Evolutionary conservation across 2,797 vertebrate genomes (phyloP).

Genomic region (Phataginus tricuspis): DNA sequence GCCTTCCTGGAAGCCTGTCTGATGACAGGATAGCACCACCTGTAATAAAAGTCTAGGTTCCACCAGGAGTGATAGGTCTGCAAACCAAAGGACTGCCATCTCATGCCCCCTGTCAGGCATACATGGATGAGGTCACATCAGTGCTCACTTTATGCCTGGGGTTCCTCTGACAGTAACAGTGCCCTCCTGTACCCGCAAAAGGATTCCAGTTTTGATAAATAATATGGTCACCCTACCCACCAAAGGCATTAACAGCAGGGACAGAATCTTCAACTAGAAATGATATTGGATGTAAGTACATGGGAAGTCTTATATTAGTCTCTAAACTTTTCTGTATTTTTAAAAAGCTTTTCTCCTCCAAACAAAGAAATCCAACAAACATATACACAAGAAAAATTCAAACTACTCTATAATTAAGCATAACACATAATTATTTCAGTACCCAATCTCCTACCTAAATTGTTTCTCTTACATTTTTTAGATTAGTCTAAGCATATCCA

Average conservation of each 20-base stretch:
- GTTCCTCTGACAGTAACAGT: slow-evolving; percentile 12
- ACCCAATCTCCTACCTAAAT: slow-evolving; percentile 60
- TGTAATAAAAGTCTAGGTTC: background rate
- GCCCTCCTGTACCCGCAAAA: background rate
- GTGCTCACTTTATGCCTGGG: background rate
- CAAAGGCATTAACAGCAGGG: background rate
- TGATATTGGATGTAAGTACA: background rate
- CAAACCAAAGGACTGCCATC: slow-evolving; percentile 1
- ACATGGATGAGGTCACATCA: slow-evolving; percentile 15
- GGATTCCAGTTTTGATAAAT: slow-evolving; percentile 38
- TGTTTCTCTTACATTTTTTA: slow-evolving; percentile 67
- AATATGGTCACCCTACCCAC: background rate
- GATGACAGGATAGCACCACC: background rate
- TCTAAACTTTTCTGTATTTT: slow-evolving; percentile 35
- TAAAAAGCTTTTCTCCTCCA: background rate
- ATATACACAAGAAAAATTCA: slow-evolving; percentile 53
- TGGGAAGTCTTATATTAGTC: slow-evolving; percentile 7
- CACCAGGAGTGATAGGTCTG: background rate
- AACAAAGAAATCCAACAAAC: slow-evolving; percentile 41
- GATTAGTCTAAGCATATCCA: slow-evolving; percentile 63
- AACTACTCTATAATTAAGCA: slow-evolving; percentile 55
- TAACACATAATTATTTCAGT: slow-evolving; percentile 60
- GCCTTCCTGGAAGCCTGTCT: background rate
- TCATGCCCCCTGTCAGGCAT: background rate
- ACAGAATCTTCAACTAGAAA: slow-evolving; percentile 38